A percentile compares a stretch with the other conserved stretches of the same genome.
phyloP scores from a whole-genome alignment of 2,797 vertebrate genomes.

The Ptychobarbus kaznakovi region DNA sequence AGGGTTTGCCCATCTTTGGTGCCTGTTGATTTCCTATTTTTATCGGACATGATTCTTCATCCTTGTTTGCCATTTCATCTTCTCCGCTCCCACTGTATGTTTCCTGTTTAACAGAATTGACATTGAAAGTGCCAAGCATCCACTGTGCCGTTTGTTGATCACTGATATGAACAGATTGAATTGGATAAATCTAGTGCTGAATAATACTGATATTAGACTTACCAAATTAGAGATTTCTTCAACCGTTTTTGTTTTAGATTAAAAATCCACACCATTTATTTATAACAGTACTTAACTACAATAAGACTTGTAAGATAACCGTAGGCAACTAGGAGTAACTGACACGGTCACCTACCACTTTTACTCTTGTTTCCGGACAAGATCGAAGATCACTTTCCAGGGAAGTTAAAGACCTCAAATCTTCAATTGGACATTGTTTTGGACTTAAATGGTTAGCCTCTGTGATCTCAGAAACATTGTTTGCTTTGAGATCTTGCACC shows the following conservation, averaged over 20 bases:
- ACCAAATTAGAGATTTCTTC: not conserved
- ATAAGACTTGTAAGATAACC: not conserved
- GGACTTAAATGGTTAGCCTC: not conserved
- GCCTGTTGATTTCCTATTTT: not conserved
- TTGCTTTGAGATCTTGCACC: conserved; percentile 2
- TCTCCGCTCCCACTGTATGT: not conserved
- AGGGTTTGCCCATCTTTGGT: not conserved
- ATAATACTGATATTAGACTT: not conserved
- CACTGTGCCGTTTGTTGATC: not conserved
- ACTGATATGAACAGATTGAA: not conserved
- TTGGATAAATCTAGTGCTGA: not conserved
- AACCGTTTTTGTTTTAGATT: not conserved
- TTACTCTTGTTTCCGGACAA: not conserved
- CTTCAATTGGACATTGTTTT: not conserved
- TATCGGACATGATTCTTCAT: not conserved
- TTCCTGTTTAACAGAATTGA: not conserved
- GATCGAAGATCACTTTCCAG: not conserved
- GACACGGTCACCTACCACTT: not conserved
- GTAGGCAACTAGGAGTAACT: not conserved
- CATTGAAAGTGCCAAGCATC: not conserved
- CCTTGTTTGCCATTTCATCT: not conserved
- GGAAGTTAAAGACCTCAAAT: not conserved
- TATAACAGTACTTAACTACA: not conserved
- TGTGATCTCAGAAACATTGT: not conserved
- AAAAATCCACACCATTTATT: not conserved